Evolutionary conservation across 2,888 invertebrate species (phyloP).

Genomic region (Drosophila merina): DNA sequence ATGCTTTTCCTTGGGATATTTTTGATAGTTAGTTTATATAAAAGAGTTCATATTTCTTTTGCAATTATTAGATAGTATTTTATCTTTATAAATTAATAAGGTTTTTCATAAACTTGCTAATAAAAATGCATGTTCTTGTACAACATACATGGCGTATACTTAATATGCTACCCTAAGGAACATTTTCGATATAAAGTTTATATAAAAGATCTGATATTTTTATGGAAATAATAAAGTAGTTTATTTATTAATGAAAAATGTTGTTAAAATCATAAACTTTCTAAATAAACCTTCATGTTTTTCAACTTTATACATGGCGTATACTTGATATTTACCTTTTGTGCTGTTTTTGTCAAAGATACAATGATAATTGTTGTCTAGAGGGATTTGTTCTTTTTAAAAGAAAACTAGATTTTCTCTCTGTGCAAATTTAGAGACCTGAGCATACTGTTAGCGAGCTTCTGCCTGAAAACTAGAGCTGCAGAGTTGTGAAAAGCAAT

Average conservation of each 20-base stretch:
- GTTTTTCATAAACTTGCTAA: no score
- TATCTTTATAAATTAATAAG: no score
- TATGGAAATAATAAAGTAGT: no score
- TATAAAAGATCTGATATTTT: no score
- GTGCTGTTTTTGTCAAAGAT: neutral
- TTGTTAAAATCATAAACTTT: no score
- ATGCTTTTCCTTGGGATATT: neutral
- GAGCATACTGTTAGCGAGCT: neutral
- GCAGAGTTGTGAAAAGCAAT: constrained; percentile 21
- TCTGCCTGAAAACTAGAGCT: constrained; percentile 14
- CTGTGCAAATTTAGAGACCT: constrained; percentile 17
- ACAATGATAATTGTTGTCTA: neutral
- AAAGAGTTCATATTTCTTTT: no score
- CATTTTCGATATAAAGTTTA: no score
- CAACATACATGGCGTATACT: neutral
- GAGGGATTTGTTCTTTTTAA: neutral
- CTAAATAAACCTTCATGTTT: no score
- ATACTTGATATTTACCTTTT: neutral
- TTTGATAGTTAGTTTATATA: no score
- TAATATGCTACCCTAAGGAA: neutral
- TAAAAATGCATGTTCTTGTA: no score
- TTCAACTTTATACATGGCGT: neutral
- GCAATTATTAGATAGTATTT: no score
- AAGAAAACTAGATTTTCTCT: neutral
- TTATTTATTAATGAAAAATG: no score